A percentile compares a stretch with the other conserved stretches of the same genome.
Conservation (phyloP, 2,113 vertebrate genomes). For the Stigmatopora argus region DNA sequence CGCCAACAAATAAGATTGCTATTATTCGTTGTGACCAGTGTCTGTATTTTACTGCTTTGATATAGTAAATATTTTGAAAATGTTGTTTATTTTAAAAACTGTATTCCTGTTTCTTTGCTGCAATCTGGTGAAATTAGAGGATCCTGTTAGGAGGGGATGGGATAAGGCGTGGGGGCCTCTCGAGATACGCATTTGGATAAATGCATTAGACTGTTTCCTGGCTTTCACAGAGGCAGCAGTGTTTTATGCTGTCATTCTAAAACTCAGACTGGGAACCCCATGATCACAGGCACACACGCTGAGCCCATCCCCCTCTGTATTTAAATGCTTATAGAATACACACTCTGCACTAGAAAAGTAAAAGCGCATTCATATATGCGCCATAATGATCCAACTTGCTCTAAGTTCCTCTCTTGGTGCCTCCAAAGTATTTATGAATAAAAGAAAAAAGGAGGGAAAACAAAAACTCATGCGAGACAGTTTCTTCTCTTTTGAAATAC, state of each 20-base stretch:
- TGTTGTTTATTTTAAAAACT: not conserved
- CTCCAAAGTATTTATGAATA: conserved; percentile 50
- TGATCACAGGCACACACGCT: conserved; percentile 17
- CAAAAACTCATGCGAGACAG: not conserved
- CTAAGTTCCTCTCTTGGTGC: conserved; percentile 27
- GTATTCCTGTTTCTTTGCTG: not conserved
- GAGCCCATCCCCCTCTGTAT: conserved; percentile 28
- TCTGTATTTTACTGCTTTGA: not conserved
- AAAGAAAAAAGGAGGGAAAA: conserved; percentile 8
- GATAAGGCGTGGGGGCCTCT: conserved; percentile 36
- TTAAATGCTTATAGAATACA: conserved; percentile 57
- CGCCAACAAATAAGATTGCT: too few relatives aligned
- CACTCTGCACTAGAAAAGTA: conserved; percentile 66
- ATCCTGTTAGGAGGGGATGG: conserved; percentile 24
- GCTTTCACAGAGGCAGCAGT: conserved; percentile 62
- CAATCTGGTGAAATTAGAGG: conserved; percentile 22
- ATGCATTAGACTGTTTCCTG: conserved; percentile 65
- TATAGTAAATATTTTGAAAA: not conserved
- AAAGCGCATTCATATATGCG: conserved; percentile 66
- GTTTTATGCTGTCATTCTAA: conserved; percentile 60
- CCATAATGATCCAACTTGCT: conserved; percentile 65
- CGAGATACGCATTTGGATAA: conserved; percentile 66
- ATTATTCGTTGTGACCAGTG: not conserved
- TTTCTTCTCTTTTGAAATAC: conserved; percentile 57
- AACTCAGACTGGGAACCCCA: conserved; percentile 49